Conservation (phyloP, 2,797 vertebrate species). For the Leptodactylus fallax region DNA sequence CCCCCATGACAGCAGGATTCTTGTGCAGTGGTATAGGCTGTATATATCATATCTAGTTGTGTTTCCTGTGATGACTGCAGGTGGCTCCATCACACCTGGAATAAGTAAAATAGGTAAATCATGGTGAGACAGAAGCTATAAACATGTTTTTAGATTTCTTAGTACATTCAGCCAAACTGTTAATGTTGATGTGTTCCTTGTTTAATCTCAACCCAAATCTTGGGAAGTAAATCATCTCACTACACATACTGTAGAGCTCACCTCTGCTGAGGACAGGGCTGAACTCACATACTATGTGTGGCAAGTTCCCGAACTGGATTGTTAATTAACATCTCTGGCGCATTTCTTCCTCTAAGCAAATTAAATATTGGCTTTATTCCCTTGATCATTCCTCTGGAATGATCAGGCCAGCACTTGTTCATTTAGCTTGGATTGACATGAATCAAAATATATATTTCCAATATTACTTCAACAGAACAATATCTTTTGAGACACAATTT, state of each 20-base stretch:
- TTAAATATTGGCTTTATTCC: slow-evolving; percentile 49
- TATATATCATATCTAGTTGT: background rate
- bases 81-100: background rate
- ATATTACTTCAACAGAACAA: background rate
- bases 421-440: slow-evolving; percentile 49
- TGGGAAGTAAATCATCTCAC: slow-evolving; percentile 41
- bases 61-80: background rate
- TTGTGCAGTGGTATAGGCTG: background rate
- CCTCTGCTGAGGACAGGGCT: slow-evolving; percentile 58
- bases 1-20: background rate
- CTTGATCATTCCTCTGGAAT: slow-evolving; percentile 45
- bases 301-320: slow-evolving; percentile 38
- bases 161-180: slow-evolving; percentile 7
- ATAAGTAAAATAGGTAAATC: background rate
- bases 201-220: slow-evolving; percentile 32
- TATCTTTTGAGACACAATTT: background rate
- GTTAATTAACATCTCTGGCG: slow-evolving; percentile 60
- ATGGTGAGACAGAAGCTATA: background rate
- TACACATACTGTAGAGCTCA: slow-evolving; percentile 26
- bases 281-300: slow-evolving; percentile 33
- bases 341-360: slow-evolving; percentile 62
- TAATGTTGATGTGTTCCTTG: background rate
- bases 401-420: slow-evolving; percentile 56
- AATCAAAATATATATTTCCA: slow-evolving; percentile 31
- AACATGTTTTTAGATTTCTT: background rate